Conservation (phyloP, 2,888 invertebrate species). For the Phrixothrix hirtus region DNA sequence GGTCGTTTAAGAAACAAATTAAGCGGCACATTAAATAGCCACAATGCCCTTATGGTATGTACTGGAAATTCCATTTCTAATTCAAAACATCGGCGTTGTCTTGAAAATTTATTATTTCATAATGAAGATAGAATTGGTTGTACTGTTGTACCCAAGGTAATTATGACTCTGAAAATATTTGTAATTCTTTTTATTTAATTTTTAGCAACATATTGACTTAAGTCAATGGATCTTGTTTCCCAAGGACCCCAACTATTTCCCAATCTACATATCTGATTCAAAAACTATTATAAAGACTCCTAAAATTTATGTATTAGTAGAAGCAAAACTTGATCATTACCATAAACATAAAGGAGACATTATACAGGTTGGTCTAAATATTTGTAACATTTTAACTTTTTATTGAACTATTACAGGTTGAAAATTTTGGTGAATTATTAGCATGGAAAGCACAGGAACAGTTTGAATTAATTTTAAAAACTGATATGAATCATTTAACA, state of each 20-base stretch:
- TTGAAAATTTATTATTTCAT: slow-evolving; percentile 66
- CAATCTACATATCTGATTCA: slow-evolving; percentile 45
- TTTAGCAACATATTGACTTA: slow-evolving; percentile 53
- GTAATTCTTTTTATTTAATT: not conserved
- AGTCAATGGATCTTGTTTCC: slow-evolving; percentile 60
- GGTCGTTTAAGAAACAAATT: slow-evolving; percentile 71
- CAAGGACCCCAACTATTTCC: slow-evolving; percentile 53
- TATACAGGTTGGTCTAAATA: slow-evolving; percentile 43
- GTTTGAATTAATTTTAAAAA: slow-evolving; percentile 75
- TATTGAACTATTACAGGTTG: slow-evolving; percentile 62
- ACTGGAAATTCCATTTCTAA: slow-evolving; percentile 44
- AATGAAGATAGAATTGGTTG: slow-evolving; percentile 60
- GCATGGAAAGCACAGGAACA: slow-evolving; percentile 80
- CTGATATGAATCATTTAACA: slow-evolving; percentile 75
- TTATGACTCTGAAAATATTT: slow-evolving; percentile 11
- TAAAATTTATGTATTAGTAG: slow-evolving; percentile 44
- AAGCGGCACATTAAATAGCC: slow-evolving; percentile 55
- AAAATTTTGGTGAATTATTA: slow-evolving; percentile 75
- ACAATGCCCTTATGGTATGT: slow-evolving; percentile 52
- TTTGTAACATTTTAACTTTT: not conserved
- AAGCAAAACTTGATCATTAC: slow-evolving; percentile 47
- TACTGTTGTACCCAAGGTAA: slow-evolving; percentile 63
- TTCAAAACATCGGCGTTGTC: slow-evolving; percentile 43
- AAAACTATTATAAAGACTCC: slow-evolving; percentile 39
- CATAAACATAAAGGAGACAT: slow-evolving; percentile 48